Conservation (phyloP, 2,797 vertebrate genomes). For the Acanthornis magna region DNA sequence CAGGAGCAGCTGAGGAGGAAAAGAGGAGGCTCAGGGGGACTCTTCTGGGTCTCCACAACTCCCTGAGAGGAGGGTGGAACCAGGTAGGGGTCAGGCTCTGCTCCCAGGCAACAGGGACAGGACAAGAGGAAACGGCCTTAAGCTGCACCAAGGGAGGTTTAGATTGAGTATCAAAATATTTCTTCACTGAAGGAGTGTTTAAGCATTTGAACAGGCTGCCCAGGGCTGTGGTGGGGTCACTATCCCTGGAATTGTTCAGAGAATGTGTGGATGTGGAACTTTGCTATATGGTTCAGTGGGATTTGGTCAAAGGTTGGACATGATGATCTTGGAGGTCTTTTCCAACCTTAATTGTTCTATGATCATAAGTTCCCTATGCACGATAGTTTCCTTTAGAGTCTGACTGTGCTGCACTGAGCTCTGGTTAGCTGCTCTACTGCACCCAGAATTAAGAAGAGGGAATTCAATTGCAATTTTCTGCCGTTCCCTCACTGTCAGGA, state of each 20-base stretch:
- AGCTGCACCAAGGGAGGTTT: background rate
- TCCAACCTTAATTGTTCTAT: background rate
- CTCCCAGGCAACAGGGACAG: background rate
- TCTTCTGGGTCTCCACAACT: background rate
- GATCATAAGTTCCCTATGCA: background rate
- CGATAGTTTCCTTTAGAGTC: background rate
- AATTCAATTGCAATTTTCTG: background rate
- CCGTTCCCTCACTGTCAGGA: background rate
- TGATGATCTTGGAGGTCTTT: background rate
- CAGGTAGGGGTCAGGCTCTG: fast-evolving
- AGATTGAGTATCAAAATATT: background rate
- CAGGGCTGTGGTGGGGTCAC: background rate
- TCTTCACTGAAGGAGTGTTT: background rate
- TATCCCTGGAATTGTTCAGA: background rate
- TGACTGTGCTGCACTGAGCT: background rate
- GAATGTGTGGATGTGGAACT: background rate
- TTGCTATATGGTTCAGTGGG: background rate
- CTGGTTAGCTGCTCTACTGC: background rate
- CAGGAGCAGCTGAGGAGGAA: background rate
- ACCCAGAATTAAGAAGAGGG: background rate
- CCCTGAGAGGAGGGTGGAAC: background rate
- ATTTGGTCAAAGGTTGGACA: background rate
- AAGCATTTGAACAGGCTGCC: background rate
- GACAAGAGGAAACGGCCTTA: background rate
- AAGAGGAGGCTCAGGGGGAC: background rate